Base-by-base conservation (phyloP, 1,140 invertebrate genomes). In the Trichonephila clavipes region DNA sequence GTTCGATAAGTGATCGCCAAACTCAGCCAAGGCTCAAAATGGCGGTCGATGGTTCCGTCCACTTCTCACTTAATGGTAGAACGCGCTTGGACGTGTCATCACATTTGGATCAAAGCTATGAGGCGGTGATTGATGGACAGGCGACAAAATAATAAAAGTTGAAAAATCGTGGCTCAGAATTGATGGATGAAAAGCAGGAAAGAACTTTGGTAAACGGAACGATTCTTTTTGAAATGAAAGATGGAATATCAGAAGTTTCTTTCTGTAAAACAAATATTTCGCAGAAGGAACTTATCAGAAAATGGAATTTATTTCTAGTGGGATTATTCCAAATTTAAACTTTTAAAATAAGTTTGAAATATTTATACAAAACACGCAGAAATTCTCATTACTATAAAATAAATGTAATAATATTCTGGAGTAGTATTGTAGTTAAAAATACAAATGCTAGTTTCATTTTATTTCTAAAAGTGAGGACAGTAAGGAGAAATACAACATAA, bases 71-170 rank as follows among this genome's bases (percentile, higher is more conserved):
- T 77, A 77, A 77, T 77, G 72, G 72, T 18, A 24, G 4, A 24
- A 69, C 10, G 34, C 72, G 72, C 18, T 77, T 28, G 69, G 34
- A 77, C 28, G 34, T 77, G 72, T 77, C 72, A 77, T 77, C 72
- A 40, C 72, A 77, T 34, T 77, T 77, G 72, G 72, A 40, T 28
- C 16, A 77, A 40, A 77, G 28, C 72, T 77, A 77, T 40, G 72
- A 77, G 72, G 24, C 28, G 24, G 72, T 77, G 72, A 77, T 77
- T 34, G 72, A 77, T 77, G 72, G 72, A 28, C 12, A 14, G 72
- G 14, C 24, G 14, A 77, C 72, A 77, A 77, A 77, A 77, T 77
- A 77, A 77, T 77, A 77, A 77, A 77, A 77, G 72, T 77, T 77
- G 72, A 77, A 77, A 77, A 77, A 77, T 77, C 72, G 28, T 77